A percentile compares a stretch with the other conserved stretches of the same genome.
phyloP scores from a whole-genome alignment of 2,888 invertebrate genomes.

The Sphaeridia pumilis region DNA sequence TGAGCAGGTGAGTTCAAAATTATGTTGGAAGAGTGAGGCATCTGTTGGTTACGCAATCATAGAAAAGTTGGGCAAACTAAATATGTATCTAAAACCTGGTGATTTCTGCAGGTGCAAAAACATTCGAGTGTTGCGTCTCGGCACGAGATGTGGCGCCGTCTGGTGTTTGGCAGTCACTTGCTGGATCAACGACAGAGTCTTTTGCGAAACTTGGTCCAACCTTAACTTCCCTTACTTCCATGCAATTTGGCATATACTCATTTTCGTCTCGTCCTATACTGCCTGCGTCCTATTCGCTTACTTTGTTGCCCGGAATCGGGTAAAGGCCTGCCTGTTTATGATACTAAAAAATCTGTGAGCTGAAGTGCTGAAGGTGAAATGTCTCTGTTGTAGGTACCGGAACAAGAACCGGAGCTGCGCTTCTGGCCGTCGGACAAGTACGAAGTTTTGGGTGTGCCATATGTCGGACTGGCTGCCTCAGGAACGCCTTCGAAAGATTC shows the following conservation, averaged over 20 bases:
- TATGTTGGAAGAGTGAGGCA: neutral
- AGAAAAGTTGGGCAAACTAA: neutral
- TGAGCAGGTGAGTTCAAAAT: conserved; percentile 49
- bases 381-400: conserved; percentile 42
- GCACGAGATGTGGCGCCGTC: conserved; percentile 55
- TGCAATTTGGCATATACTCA: conserved; percentile 69
- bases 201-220: conserved; percentile 66
- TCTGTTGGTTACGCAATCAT: neutral
- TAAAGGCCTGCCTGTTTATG: conserved; percentile 28
- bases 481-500: too few species aligned
- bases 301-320: conserved; percentile 60
- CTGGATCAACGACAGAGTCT: conserved; percentile 65
- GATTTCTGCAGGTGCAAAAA: conserved; percentile 42
- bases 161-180: conserved; percentile 59
- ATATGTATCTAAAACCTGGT: neutral
- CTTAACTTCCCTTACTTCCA: conserved; percentile 72
- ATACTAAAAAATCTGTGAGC: neutral
- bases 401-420: conserved; percentile 54
- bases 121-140: conserved; percentile 56
- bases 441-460: conserved; percentile 60
- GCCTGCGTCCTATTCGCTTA: conserved; percentile 66
- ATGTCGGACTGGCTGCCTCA: conserved; percentile 44
- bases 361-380: neutral
- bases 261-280: conserved; percentile 66
- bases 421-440: conserved; percentile 70